Base-by-base conservation (phyloP, 1,140 invertebrate genomes). In the Zaprionus capensis region DNA sequence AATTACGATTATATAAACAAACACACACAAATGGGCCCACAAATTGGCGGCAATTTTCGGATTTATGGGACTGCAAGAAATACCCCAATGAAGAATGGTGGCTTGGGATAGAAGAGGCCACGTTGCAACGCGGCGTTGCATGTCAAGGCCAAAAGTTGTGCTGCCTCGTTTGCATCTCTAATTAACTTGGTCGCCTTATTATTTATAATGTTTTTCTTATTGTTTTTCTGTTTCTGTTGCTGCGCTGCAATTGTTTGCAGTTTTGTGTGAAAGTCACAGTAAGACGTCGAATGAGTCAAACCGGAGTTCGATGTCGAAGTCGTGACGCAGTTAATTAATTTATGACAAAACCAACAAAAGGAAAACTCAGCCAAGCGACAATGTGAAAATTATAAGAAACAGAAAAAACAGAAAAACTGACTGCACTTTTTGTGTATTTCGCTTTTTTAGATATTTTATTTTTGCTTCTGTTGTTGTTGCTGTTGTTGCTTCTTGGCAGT, bases 321-420 rank as follows among this genome's bases (percentile, higher is more conserved):
- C 85, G 83, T 87, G 83, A 87, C 66, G 84, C 81, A 81, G 81
- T 71, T 87, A 88, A 87, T 87, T 87, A 84, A 87, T 87, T 88
- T 90, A 87, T 90, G 77, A 80, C 78, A 80, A 86, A 86, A 73
- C 22, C 28, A 71, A 75, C 51, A 63, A 71, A 71, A 81, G 73
- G 63, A 79, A 66, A 83, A 78, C 64, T 67, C 62, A 74, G 67
- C 58, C 72, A 78, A 80, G 77, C 82, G 78, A 78, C 66, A 77
- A 66, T 74, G 77, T 76, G 71, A 80, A 80, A 73, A 63, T 63
- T 58, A 58, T 58, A 63, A 78, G 88, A 76, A 75, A 59, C 4
- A 74, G 59, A 53, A 55, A 69, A 38, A 76, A 76, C 36, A 73
- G 15, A 77, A 72, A 69, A 65, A 74, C 28, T n/a, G 59, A 26